Conservation (phyloP, 2,113 vertebrate genomes). For the Indicator maculatus region DNA sequence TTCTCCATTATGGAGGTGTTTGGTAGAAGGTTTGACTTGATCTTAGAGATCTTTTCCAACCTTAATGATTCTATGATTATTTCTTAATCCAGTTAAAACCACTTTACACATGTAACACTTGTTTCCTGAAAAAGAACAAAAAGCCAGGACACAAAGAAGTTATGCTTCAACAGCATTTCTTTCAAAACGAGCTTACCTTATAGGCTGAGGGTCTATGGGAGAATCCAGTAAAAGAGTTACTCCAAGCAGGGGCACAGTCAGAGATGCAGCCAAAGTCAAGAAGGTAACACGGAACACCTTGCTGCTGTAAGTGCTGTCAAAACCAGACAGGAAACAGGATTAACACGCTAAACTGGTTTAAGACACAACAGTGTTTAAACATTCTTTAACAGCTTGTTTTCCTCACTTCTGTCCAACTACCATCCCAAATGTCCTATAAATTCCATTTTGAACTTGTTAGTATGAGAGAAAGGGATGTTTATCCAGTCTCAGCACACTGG, state of each 20-base stretch:
- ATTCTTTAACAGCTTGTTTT: not conserved
- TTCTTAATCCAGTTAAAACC: not conserved
- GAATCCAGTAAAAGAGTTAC: constrained; percentile 87
- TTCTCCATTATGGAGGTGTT: not conserved
- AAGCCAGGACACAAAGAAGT: not conserved
- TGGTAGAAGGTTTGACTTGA: no score
- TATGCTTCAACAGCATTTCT: not conserved
- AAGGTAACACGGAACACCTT: constrained; percentile 91
- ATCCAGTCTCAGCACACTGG: not conserved
- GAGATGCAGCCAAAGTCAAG: constrained; percentile 78
- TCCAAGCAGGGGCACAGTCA: constrained; percentile 84
- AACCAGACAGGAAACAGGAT: not conserved
- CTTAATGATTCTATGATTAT: not conserved
- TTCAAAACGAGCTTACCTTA: constrained; percentile 79
- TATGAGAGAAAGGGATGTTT: not conserved
- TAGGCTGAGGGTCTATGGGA: constrained; percentile 88
- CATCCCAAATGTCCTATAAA: not conserved
- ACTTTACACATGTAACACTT: not conserved
- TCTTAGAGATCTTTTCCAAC: no score
- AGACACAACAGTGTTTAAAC: not conserved
- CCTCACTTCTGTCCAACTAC: not conserved
- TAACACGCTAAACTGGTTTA: not conserved
- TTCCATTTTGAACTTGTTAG: not conserved
- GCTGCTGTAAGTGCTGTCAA: constrained; percentile 88
- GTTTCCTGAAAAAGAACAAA: not conserved